phyloP scores from a whole-genome alignment of 2,113 vertebrate genomes.

The Marmota flaviventris region DNA sequence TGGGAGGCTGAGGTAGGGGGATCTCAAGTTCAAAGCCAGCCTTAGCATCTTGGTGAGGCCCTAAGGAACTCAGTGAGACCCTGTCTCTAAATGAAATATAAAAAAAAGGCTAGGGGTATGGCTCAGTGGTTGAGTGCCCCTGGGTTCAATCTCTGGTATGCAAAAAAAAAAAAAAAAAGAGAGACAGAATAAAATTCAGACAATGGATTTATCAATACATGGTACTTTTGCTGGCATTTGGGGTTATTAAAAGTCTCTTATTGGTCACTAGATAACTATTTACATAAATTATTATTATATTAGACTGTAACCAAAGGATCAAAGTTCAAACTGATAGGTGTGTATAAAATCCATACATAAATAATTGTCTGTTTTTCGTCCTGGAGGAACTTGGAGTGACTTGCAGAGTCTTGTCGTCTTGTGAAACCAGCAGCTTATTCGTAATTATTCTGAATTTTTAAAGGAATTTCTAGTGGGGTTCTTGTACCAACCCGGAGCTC shows the following conservation, averaged over 20 bases:
- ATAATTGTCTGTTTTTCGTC: neutral
- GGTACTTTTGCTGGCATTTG: neutral
- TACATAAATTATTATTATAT: constrained; percentile 50
- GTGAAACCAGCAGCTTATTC: neutral
- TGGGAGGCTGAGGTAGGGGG: no score
- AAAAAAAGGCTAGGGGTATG: no score
- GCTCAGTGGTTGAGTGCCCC: no score
- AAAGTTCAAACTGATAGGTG: neutral
- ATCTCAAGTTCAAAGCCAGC: no score
- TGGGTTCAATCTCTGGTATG: no score
- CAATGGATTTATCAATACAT: neutral
- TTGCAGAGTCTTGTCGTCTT: neutral
- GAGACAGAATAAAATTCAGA: neutral
- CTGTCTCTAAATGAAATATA: no score
- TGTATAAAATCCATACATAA: neutral
- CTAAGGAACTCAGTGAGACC: no score
- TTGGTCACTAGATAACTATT: constrained; percentile 23
- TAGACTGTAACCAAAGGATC: neutral
- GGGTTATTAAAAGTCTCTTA: constrained; percentile 21
- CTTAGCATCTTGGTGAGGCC: no score
- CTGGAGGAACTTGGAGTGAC: neutral
- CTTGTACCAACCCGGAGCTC: neutral
- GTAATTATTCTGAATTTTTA: neutral
- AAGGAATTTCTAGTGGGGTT: neutral
- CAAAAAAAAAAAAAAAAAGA: neutral